Conservation (phyloP, 1,140 invertebrate genomes). For the Tetragnatha versicolor region DNA sequence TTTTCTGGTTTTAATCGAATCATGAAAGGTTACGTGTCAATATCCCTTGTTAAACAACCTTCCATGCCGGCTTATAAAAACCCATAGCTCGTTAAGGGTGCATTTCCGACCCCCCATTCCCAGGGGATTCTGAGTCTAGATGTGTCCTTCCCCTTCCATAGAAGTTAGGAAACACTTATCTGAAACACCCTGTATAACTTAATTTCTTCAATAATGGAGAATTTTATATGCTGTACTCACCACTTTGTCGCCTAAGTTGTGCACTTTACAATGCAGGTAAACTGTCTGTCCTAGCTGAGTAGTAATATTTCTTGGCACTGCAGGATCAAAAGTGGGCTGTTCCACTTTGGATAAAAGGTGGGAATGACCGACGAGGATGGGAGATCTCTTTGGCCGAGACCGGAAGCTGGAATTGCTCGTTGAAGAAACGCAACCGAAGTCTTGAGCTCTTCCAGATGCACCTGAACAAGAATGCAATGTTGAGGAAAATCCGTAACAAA, state of each 20-base stretch:
- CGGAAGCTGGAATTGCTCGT: slow-evolving; percentile 1
- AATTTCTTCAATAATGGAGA: no score
- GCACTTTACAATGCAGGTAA: slow-evolving; percentile 81
- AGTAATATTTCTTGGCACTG: slow-evolving; percentile 74
- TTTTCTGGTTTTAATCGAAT: no score
- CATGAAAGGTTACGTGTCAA: no score
- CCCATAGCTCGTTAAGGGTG: no score
- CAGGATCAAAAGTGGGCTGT: slow-evolving; percentile 47
- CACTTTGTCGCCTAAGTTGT: slow-evolving; percentile 83
- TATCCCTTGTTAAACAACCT: no score
- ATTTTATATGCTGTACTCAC: no score
- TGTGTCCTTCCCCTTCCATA: no score
- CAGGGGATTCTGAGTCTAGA: no score
- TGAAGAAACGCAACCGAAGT: not conserved
- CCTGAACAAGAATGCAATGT: not conserved
- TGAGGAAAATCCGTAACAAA: not conserved
- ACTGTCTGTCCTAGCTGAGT: slow-evolving; percentile 80
- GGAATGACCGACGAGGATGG: slow-evolving; percentile 40
- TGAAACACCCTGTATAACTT: no score
- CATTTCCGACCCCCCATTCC: no score
- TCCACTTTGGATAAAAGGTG: slow-evolving; percentile 53
- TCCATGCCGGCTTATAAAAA: no score
- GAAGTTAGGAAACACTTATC: no score
- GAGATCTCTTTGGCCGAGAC: slow-evolving; percentile 33
- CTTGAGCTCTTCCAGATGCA: not conserved